phyloP scores from a whole-genome alignment of 2,888 invertebrate genomes.

The Melinaea marsaeus region DNA sequence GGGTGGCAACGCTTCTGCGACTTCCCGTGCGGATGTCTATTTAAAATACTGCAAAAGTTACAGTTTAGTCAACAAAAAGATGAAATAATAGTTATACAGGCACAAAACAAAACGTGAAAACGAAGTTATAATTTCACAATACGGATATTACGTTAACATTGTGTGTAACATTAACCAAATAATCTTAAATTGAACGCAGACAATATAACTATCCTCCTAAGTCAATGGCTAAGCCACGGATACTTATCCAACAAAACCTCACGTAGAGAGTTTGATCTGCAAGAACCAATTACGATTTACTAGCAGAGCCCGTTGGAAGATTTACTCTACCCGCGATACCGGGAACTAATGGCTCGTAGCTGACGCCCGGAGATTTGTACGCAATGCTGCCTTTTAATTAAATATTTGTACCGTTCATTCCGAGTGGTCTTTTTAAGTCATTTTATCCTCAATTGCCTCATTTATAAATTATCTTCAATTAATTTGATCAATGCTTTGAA shows the following conservation, averaged over 20 bases:
- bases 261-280: slow-evolving; percentile 40
- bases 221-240: neutral
- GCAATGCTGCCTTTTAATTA: slow-evolving; percentile 10
- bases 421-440: slow-evolving; percentile 4
- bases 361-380: slow-evolving; percentile 16
- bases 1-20: too few relatives aligned
- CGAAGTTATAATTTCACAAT: too few relatives aligned
- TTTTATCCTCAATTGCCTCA: slow-evolving; percentile 3
- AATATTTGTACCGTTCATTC: slow-evolving; percentile 6
- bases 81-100: too few relatives aligned
- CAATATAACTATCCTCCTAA: neutral
- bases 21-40: too few relatives aligned
- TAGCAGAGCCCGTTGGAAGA: slow-evolving; percentile 47
- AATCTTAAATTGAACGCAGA: neutral
- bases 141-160: too few relatives aligned
- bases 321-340: slow-evolving; percentile 51
- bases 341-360: slow-evolving; percentile 43
- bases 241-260: neutral
- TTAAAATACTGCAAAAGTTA: too few relatives aligned
- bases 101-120: too few relatives aligned
- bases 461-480: neutral
- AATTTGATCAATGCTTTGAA: neutral
- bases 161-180: too few relatives aligned
- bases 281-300: slow-evolving; percentile 47
- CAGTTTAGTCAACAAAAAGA: too few relatives aligned